Conservation (phyloP, 2,797 vertebrate genomes). For the Eospalax fontanierii region DNA sequence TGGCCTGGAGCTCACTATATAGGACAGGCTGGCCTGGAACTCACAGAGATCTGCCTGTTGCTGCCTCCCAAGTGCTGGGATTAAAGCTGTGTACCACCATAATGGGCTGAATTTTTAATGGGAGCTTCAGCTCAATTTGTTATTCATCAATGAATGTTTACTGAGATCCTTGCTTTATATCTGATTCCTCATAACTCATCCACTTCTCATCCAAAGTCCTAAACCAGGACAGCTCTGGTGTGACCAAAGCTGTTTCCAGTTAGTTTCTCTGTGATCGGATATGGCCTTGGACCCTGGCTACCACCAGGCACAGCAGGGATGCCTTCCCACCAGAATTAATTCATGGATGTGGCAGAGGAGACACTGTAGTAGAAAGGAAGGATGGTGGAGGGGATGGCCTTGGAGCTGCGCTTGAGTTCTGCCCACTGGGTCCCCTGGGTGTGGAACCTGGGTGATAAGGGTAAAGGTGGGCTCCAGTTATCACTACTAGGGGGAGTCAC, state of each 20-base stretch:
- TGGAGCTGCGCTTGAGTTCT: neutral
- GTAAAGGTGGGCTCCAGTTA: neutral
- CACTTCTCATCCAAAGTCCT: neutral
- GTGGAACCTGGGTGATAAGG: too few species aligned
- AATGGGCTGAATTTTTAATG: neutral
- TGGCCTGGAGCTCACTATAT: too few species aligned
- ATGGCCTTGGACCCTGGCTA: neutral
- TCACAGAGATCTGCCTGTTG: too few species aligned
- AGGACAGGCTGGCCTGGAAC: too few species aligned
- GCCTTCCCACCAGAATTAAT: neutral
- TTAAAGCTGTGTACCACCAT: too few species aligned
- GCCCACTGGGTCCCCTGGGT: neutral
- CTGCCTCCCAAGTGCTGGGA: too few species aligned
- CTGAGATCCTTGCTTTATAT: slow-evolving; percentile 25
- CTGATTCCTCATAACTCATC: neutral
- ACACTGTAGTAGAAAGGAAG: neutral
- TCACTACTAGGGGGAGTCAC: neutral
- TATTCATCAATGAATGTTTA: neutral
- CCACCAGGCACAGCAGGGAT: neutral
- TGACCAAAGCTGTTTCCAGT: neutral
- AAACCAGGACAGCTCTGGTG: neutral
- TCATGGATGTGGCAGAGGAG: neutral
- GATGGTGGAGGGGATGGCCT: neutral
- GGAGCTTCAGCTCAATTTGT: neutral
- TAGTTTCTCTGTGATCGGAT: neutral